Evolutionary conservation across 2,113 vertebrate genomes (phyloP).

Genomic region (Enhydra lutris): DNA sequence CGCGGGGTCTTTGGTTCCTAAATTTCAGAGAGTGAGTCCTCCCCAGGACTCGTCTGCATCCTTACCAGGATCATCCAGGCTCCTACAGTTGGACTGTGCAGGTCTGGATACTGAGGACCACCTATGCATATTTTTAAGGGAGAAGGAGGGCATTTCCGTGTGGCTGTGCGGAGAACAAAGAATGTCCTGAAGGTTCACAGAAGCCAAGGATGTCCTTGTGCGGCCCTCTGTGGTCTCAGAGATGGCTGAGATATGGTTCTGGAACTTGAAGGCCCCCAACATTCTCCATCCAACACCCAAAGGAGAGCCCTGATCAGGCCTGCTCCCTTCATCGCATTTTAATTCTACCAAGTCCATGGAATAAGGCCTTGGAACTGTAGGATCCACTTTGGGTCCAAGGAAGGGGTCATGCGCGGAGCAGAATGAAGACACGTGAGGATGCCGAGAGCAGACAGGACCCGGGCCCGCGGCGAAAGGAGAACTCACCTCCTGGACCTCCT

Average conservation of each 20-base stretch:
- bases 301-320: not conserved
- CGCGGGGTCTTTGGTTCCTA: not conserved
- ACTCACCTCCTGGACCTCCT: conserved; percentile 86
- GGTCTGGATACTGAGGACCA: not conserved
- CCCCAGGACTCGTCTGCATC: not conserved
- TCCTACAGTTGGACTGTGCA: not conserved
- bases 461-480: accelerated
- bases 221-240: not conserved
- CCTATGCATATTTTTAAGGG: not conserved
- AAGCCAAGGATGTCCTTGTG: not conserved
- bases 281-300: not conserved
- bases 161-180: not conserved
- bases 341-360: not conserved
- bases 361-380: not conserved
- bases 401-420: not conserved
- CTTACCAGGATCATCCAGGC: not conserved
- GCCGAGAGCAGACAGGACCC: accelerated
- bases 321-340: not conserved
- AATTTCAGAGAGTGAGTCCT: not conserved
- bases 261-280: not conserved
- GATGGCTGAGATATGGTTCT: not conserved
- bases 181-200: not conserved
- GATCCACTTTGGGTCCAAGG: not conserved
- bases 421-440: not conserved
- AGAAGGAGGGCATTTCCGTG: not conserved